Conservation (phyloP, 2,888 invertebrate species). For the Ophion ventricosus region DNA sequence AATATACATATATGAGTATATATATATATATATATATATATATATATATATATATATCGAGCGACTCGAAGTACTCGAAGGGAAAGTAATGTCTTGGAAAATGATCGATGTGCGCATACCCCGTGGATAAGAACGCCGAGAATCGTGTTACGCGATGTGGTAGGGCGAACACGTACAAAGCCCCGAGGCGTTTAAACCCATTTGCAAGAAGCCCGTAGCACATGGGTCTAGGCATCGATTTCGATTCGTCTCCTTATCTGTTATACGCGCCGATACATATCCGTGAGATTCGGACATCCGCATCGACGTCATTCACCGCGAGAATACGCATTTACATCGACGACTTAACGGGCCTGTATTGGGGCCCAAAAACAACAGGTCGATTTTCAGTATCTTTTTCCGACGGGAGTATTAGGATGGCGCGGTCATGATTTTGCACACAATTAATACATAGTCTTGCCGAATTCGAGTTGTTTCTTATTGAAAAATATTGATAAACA, state of each 20-base stretch:
- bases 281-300: conserved; percentile 58
- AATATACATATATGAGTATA: no score
- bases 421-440: background rate
- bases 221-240: conserved; percentile 61
- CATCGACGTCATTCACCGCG: conserved; percentile 16
- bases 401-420: background rate
- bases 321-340: conserved; percentile 3
- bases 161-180: conserved; percentile 36
- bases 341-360: background rate
- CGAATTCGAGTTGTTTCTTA: no score
- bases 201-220: conserved; percentile 64
- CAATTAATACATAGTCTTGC: no score
- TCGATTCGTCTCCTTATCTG: conserved; percentile 56
- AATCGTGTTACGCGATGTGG: conserved; percentile 33
- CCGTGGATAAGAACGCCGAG: conserved; percentile 48
- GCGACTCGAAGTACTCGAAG: background rate
- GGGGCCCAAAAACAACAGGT: background rate
- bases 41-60: background rate
- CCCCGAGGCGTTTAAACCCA: conserved; percentile 65
- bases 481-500: no score
- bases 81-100: conserved; percentile 16
- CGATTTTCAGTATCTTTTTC: background rate
- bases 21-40: no score
- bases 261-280: conserved; percentile 23
- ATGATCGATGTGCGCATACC: conserved; percentile 60